Evolutionary conservation across 2,888 invertebrate species (phyloP).

Genomic region (Deladenus siricidicola): DNA sequence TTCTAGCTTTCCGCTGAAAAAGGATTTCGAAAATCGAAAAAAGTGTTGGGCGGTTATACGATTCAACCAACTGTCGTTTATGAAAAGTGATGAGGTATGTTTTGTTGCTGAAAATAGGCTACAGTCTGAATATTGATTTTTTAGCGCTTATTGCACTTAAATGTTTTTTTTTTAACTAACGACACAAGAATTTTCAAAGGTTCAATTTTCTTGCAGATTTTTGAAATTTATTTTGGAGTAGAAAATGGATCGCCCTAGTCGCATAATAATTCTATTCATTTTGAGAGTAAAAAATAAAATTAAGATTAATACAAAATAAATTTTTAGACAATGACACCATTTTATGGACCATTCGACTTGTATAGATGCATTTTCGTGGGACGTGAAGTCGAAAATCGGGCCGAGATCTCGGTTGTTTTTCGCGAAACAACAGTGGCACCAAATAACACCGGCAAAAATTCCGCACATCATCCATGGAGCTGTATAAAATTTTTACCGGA

Average conservation of each 20-base stretch:
- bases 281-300: too few species aligned
- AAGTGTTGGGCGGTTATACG: conserved; percentile 28
- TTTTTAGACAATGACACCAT: conserved; percentile 19
- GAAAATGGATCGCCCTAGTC: too few species aligned
- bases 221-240: too few species aligned
- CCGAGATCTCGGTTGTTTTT: conserved; percentile 15
- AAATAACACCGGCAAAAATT: background rate
- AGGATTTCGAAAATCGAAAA: conserved; percentile 11
- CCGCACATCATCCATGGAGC: background rate
- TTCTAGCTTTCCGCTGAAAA: conserved; percentile 3
- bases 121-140: too few species aligned
- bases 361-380: conserved; percentile 20
- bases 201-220: too few species aligned
- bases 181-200: too few species aligned
- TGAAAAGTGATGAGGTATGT: conserved; percentile 35
- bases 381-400: conserved; percentile 8
- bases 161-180: too few species aligned
- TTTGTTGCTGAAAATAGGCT: conserved; percentile 1
- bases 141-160: too few species aligned
- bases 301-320: too few species aligned
- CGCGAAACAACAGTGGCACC: background rate
- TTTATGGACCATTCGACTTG: conserved; percentile 25
- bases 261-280: too few species aligned
- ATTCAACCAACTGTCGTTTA: conserved; percentile 37
- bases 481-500: conserved; percentile 28